A percentile compares a stretch with the other conserved stretches of the same genome.
Conservation (phyloP, 2,888 invertebrate genomes). For the Drosophila kokeensis region DNA sequence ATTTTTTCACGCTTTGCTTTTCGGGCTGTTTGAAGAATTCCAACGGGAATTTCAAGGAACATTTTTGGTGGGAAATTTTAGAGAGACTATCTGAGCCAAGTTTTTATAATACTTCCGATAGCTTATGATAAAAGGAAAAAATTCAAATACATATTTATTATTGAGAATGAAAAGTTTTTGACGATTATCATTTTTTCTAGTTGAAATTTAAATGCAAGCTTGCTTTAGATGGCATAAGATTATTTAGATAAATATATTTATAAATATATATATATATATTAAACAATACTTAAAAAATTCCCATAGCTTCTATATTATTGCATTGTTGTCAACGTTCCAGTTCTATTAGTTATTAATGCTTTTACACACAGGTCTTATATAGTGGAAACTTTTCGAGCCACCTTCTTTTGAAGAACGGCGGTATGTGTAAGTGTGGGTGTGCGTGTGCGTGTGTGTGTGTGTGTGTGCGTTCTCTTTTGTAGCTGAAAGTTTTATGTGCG, state of each 20-base stretch:
- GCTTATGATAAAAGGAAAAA: neutral
- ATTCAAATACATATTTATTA: neutral
- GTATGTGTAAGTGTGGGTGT: conserved; percentile 10
- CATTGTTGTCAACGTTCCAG: no score
- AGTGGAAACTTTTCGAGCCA: conserved; percentile 29
- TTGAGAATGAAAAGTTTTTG: neutral
- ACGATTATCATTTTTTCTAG: neutral
- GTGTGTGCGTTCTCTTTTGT: conserved; percentile 41
- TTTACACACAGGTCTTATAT: no score
- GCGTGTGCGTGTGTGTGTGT: conserved; percentile 10
- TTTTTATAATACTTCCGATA: neutral
- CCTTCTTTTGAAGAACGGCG: conserved; percentile 16
- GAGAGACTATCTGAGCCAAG: neutral
- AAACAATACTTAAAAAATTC: neutral
- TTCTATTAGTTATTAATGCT: no score
- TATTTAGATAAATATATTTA: neutral
- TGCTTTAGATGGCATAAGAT: neutral
- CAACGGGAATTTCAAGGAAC: neutral
- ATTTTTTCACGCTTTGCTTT: conserved; percentile 67
- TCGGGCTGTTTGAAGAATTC: conserved; percentile 53
- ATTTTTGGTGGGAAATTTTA: neutral
- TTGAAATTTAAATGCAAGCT: neutral
- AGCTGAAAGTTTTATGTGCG: conserved; percentile 70
- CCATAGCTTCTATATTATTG: no score
- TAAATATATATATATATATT: neutral